These are phyloP conservation scores for Rhineura floridana DNA, from an alignment of 2,113 vertebrate species.

Conservation along the genomic window DNA sequence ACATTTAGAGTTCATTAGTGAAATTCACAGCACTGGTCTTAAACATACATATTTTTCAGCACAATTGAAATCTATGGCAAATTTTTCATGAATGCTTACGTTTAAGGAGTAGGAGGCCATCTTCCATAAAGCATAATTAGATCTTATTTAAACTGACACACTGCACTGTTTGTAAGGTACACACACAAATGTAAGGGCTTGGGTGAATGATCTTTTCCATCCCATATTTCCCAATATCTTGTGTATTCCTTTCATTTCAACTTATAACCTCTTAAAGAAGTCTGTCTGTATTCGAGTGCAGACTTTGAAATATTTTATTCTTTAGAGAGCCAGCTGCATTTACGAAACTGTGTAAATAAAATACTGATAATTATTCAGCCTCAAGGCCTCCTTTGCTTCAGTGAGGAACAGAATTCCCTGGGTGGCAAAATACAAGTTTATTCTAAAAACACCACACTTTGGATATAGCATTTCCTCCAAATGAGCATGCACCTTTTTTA, in stretches of 20 bases:
- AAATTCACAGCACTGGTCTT: background rate
- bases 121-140: background rate
- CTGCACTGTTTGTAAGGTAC: background rate
- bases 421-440: slow-evolving; percentile 16
- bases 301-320: background rate
- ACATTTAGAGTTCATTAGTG: no score
- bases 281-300: background rate
- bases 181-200: background rate
- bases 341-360: background rate
- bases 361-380: background rate
- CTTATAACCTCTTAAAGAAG: background rate
- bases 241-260: background rate
- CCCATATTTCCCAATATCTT: background rate
- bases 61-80: background rate
- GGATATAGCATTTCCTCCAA: background rate
- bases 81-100: background rate
- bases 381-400: background rate
- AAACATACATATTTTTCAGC: background rate
- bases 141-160: background rate
- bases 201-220: background rate
- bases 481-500: background rate
- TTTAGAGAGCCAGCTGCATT: background rate
- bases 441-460: slow-evolving; percentile 11
- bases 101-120: background rate
- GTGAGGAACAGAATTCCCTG: background rate